Conservation (phyloP, 2,797 vertebrate genomes). For the Knipowitschia caucasica region DNA sequence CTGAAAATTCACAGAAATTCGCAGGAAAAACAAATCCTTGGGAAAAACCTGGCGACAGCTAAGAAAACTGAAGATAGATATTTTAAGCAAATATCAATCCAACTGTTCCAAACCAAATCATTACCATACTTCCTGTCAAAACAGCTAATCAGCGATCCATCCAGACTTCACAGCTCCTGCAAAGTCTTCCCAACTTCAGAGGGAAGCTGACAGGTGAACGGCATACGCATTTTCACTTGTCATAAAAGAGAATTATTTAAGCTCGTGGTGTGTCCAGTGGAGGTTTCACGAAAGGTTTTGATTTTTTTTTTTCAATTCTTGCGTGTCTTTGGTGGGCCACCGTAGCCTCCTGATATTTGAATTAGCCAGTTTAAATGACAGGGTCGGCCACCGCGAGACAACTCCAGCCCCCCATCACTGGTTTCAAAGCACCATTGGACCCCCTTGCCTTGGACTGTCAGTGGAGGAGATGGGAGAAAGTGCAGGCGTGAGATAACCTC, state of each 20-base stretch:
- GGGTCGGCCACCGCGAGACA: constrained; percentile 52
- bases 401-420: constrained; percentile 48
- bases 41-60: neutral
- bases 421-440: constrained; percentile 66
- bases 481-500: constrained; percentile 76
- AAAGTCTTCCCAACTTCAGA: constrained; percentile 38
- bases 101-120: constrained; percentile 6
- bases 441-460: constrained; percentile 55
- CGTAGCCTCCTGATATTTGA: constrained; percentile 63
- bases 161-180: constrained; percentile 15
- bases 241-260: constrained; percentile 57
- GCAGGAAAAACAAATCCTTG: neutral
- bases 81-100: constrained; percentile 7
- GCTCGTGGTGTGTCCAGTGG: constrained; percentile 5
- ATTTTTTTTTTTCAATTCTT: constrained; percentile 13
- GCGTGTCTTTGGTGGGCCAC: constrained; percentile 29
- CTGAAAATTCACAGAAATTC: neutral
- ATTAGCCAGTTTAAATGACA: constrained; percentile 74
- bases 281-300: constrained; percentile 13
- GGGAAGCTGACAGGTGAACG: neutral
- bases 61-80: constrained; percentile 14
- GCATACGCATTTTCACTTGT: constrained; percentile 32
- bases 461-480: constrained; percentile 69
- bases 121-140: constrained; percentile 30
- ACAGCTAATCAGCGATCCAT: constrained; percentile 30